phyloP scores from a whole-genome alignment of 2,888 invertebrate genomes.

The Mycalesis mineus region DNA sequence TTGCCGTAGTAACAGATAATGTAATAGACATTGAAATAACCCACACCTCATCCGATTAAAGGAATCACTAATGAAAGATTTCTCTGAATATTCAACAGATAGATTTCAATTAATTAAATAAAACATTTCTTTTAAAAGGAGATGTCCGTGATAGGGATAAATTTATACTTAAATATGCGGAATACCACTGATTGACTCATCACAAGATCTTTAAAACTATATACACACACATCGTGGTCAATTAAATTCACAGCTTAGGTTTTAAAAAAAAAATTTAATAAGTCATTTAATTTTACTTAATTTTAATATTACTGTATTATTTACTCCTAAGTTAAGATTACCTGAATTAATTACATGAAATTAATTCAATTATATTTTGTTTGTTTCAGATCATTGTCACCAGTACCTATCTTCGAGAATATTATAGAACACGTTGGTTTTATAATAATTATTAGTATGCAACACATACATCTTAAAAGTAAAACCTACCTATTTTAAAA shows the following conservation, averaged over 20 bases:
- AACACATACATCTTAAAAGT: no score
- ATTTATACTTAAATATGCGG: no score
- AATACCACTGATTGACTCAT: no score
- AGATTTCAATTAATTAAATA: not conserved
- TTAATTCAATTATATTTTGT: not conserved
- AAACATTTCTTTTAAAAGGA: not conserved
- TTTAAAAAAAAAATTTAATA: no score
- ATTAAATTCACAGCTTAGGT: no score
- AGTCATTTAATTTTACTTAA: no score
- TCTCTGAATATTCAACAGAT: conserved; percentile 7
- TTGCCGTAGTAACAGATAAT: conserved; percentile 25
- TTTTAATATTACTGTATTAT: not conserved
- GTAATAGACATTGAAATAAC: conserved; percentile 18
- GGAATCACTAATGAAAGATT: conserved; percentile 12
- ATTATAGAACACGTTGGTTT: not conserved
- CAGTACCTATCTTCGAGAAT: not conserved
- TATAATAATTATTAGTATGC: not conserved
- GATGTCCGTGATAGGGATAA: not conserved
- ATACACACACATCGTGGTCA: no score
- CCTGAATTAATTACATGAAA: not conserved
- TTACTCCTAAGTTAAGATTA: not conserved
- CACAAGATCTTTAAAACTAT: no score
- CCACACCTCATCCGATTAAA: conserved; percentile 1
- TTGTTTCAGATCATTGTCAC: conserved; percentile 4
- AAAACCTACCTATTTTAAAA: no score